Base-by-base conservation (phyloP, 2,888 invertebrate species). In the Ligdia adustata region DNA sequence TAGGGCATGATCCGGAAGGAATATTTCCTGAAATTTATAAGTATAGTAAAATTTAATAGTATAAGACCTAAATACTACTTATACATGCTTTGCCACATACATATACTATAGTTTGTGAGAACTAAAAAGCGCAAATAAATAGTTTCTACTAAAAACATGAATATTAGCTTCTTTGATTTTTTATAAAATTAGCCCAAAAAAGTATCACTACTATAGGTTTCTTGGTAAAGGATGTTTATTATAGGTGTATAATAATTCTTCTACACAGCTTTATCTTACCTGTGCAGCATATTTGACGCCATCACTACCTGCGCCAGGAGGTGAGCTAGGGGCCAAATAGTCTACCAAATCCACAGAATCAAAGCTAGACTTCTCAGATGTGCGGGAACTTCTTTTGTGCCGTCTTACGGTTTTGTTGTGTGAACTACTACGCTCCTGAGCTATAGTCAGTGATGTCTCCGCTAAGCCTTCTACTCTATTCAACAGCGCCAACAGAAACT, bases 1-100 rank as follows among this genome's bases (percentile, higher is more conserved):
- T 67, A 97, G 93, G 0, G 95, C 94, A 54, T 94, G 92, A 75
- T 97, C 97, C 0, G 98, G 98, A 50, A 98, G 82, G 66, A 96
- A 94, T 45, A 96, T 83, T 78, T 97, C 97, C 75, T 96, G 71
- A 5, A 76, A 26, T 5, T 18, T 7, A 49, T 22, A 3, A 15
- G n/a, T n/a, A n/a, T n/a, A n/a, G n/a, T n/a, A n/a, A n/a, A n/a
- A n/a, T n/a, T n/a, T n/a, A n/a, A n/a, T n/a, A n/a, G n/a, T n/a
- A n/a, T n/a, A n/a, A n/a, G n/a, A n/a, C n/a, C n/a, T n/a, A n/a
- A n/a, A n/a, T n/a, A n/a, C n/a, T n/a, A n/a, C n/a, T n/a, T n/a
- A n/a, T n/a, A n/a, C n/a, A n/a, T n/a, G n/a, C n/a, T n/a, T n/a
- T n/a, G n/a, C n/a, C n/a, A n/a, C n/a, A n/a, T n/a, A n/a, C n/a